phyloP scores from a whole-genome alignment of 53 echinoderm and acorn worm genomes.

The Hippasteria phrygiana region DNA sequence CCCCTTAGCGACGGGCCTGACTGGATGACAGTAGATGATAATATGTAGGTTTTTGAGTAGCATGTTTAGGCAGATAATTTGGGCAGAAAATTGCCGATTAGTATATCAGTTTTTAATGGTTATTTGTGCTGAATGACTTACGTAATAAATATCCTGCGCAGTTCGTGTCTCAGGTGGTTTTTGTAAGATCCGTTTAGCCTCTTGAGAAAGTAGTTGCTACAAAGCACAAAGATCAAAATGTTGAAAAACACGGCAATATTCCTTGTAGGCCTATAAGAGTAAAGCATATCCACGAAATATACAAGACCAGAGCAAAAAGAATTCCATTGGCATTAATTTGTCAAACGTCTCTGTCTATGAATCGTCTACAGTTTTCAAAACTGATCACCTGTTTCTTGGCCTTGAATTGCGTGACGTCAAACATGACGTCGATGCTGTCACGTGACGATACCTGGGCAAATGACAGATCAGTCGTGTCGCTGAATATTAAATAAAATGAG shows the following conservation, averaged over 20 bases:
- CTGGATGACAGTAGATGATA: no score
- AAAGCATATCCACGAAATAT: no score
- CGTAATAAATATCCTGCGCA: conserved; percentile 75
- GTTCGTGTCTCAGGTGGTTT: conserved; percentile 63
- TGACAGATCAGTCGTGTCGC: conserved; percentile 45
- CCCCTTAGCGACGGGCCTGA: no score
- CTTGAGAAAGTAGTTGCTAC: conserved; percentile 47
- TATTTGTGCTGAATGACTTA: no score
- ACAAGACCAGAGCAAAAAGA: no score
- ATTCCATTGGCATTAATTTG: no score
- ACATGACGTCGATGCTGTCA: conserved; percentile 74
- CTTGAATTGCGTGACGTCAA: conserved; percentile 79
- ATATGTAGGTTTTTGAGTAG: no score
- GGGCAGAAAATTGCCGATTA: no score
- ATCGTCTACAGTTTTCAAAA: background rate
- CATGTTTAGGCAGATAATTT: no score
- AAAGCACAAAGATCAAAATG: no score
- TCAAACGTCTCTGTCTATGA: background rate
- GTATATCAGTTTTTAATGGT: background rate
- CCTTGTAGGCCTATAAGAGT: no score
- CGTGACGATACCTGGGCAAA: conserved; percentile 65
- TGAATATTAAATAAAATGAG: background rate
- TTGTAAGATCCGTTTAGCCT: conserved; percentile 70
- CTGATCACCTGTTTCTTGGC: conserved; percentile 78
- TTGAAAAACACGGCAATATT: no score